Conservation (phyloP, 2,797 vertebrate species). For the Phataginus tricuspis region DNA sequence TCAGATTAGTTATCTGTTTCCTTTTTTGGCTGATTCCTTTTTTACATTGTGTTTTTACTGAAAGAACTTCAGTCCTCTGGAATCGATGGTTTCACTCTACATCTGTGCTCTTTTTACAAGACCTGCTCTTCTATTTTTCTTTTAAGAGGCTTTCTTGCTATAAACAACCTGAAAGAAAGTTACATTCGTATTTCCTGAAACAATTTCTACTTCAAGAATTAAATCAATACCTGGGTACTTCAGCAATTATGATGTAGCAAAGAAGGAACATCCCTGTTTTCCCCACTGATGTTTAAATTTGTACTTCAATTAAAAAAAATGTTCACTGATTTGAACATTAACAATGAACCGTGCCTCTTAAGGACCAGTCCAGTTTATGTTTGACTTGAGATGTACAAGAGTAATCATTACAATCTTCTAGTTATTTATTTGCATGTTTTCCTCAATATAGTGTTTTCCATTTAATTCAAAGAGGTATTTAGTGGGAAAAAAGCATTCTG, state of each 20-base stretch:
- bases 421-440: slow-evolving; percentile 23
- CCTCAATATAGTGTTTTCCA: neutral
- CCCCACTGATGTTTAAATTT: slow-evolving; percentile 43
- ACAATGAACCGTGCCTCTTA: neutral
- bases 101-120: neutral
- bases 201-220: slow-evolving; percentile 39
- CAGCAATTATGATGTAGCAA: neutral
- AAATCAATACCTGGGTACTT: neutral
- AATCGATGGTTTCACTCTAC: slow-evolving; percentile 35
- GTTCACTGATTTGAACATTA: neutral
- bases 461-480: slow-evolving; percentile 6
- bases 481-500: neutral
- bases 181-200: neutral
- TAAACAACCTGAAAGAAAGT: slow-evolving; percentile 20
- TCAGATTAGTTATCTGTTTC: slow-evolving; percentile 42
- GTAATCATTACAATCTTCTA: neutral
- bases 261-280: neutral
- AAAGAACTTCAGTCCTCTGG: slow-evolving; percentile 23
- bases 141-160: slow-evolving; percentile 12
- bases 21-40: slow-evolving; percentile 4
- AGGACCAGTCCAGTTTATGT: neutral
- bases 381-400: neutral
- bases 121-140: neutral
- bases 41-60: neutral
- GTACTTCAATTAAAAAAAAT: neutral